Evolutionary conservation across 2,113 vertebrate genomes (phyloP), one percentile per base, ranked within the genome.

Genomic region (Pipra filicauda): DNA sequence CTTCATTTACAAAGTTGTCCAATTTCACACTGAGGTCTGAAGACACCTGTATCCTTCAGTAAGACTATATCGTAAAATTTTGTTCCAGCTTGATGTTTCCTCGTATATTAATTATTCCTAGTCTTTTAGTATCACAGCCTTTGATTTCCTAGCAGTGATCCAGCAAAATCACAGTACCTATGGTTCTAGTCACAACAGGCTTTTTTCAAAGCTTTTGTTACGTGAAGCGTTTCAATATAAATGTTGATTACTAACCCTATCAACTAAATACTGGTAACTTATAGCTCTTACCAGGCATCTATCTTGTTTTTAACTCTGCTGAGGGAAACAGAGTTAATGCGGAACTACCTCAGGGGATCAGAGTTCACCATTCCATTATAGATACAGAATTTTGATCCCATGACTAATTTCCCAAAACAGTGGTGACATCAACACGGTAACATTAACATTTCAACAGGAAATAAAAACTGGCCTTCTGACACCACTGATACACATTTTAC

Each of bases 401-500:
- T 88, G 97, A 97, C 86, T 97, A 97, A 97, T 79, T 95, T 94
- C 95, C 97, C 84, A 95, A 87, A 93, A 94, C 89, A 96, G 78
- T 85, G 81, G 26, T 49, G 75, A 95, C 89, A 94, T 69, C 96
- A 97, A 95, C 96, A 96, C 70, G 77, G 30, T 9, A 27, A 37
- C 91, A 98, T 96, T 87, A 94, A 88, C 95, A 92, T 96, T 97
- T 97, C 85, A 96, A 97, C 95, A 97, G 97, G 97, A 98, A 98
- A 96, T 79, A 88, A 85, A 95, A 88, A 33, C 48, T 80, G 88
- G 37, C 96, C 86, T 88, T 86, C 64, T 94, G 62, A 95, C 89
- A 94, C 67, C 23, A 33, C 71, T 55, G 64, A 74, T 15, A 61
- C 11, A 72, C 28, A 31, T 46, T 86, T 77, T 76, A 61, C 54